A percentile compares a stretch with the other conserved stretches of the same genome.
These are phyloP conservation scores for Neomicropteryx cornuta DNA, from an alignment of 1,140 invertebrate species.

Conservation along the genomic window DNA sequence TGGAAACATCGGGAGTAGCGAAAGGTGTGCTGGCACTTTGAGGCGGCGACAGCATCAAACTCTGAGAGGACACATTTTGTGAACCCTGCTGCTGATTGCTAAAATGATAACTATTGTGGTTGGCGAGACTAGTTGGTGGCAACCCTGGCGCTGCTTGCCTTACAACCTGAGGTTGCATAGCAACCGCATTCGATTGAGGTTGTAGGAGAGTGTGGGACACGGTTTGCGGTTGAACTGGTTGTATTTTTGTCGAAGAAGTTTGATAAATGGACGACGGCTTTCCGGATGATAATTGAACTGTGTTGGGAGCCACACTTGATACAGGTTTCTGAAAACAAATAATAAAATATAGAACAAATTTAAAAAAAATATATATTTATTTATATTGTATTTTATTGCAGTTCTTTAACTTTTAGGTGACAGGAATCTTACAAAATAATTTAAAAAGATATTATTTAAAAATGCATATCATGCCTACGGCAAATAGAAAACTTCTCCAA, in stretches of 20 bases:
- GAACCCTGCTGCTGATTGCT: slow-evolving; percentile 23
- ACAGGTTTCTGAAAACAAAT: slow-evolving; percentile 50
- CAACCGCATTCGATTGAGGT: slow-evolving; percentile 30
- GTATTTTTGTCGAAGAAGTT: slow-evolving; percentile 68
- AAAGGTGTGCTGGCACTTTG: slow-evolving; percentile 45
- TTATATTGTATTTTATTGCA: no score
- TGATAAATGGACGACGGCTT: slow-evolving; percentile 70
- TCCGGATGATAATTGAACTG: slow-evolving; percentile 46
- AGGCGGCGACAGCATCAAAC: slow-evolving; percentile 41
- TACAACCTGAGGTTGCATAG: slow-evolving; percentile 36
- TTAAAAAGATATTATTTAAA: no score
- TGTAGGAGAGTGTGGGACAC: slow-evolving; percentile 38
- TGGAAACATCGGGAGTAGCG: slow-evolving; percentile 40
- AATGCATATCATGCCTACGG: no score
- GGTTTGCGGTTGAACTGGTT: slow-evolving; percentile 68
- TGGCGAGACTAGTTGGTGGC: slow-evolving; percentile 20
- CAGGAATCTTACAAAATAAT: no score
- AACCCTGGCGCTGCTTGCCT: slow-evolving; percentile 35
- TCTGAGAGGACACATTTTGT: slow-evolving; percentile 33
- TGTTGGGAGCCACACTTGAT: slow-evolving; percentile 70
- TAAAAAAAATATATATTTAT: no score
- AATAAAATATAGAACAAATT: no score
- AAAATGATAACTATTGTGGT: slow-evolving; percentile 8
- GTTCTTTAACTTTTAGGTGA: no score
- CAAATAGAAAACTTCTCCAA: no score